phyloP scores from a whole-genome alignment of 2,113 vertebrate genomes.

The Stigmatopora nigra region DNA sequence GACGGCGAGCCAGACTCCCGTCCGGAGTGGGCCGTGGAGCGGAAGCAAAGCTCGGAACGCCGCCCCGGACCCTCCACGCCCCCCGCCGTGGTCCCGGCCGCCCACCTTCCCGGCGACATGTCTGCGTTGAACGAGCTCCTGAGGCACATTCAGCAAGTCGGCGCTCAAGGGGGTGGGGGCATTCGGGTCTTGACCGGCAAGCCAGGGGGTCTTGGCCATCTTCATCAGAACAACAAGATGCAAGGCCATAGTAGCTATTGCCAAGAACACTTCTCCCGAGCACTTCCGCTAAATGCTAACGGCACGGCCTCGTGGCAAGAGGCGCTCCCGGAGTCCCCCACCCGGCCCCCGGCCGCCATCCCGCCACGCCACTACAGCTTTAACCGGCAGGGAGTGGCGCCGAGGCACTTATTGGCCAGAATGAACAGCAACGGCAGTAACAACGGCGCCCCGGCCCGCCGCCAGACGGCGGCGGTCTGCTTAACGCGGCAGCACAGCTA shows the following conservation, averaged over 20 bases:
- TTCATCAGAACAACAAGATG: constrained; percentile 39
- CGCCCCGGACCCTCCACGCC: constrained; percentile 27
- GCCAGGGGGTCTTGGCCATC: constrained; percentile 28
- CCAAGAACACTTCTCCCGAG: constrained; percentile 49
- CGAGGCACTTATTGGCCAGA: constrained; percentile 40
- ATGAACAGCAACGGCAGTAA: constrained; percentile 60
- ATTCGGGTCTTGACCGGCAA: constrained; percentile 62
- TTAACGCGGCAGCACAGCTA: constrained; percentile 75
- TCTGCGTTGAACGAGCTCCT: constrained; percentile 78
- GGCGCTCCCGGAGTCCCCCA: constrained; percentile 38
- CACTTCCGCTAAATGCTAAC: neutral
- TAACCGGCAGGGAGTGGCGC: constrained; percentile 45
- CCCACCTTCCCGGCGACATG: constrained; percentile 45
- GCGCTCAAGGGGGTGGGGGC: constrained; percentile 50
- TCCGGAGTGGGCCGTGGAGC: constrained; percentile 57
- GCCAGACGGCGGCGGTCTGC: constrained; percentile 32
- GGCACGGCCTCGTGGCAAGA: constrained; percentile 3
- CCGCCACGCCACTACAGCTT: constrained; percentile 68
- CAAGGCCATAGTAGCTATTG: constrained; percentile 19
- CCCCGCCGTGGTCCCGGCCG: constrained; percentile 53
- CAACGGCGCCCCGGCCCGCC: constrained; percentile 15
- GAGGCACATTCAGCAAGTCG: constrained; percentile 75
- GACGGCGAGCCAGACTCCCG: constrained; percentile 71
- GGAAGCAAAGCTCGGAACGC: constrained; percentile 72
- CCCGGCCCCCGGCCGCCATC: constrained; percentile 54